These are phyloP conservation scores for Goniozus legneri DNA, from an alignment of 1,140 invertebrate genomes.

Conservation along the genomic window DNA sequence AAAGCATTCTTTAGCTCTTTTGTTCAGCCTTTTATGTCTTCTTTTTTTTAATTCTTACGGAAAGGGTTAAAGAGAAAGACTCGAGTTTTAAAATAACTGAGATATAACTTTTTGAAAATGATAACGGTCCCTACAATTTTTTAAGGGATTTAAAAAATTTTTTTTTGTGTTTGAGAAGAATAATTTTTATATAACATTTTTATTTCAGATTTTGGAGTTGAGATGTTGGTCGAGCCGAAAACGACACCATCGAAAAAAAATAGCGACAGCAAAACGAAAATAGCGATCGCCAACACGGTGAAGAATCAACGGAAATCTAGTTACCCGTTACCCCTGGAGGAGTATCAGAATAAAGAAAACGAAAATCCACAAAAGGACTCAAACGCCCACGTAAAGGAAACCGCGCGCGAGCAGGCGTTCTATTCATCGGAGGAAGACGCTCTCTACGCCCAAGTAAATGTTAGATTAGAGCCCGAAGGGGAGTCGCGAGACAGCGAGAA, in stretches of 20 bases:
- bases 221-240: constrained; percentile 33
- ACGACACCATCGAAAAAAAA: constrained; percentile 27
- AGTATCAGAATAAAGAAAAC: constrained; percentile 68
- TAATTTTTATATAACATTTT: background rate
- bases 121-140: no score
- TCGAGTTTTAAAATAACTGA: no score
- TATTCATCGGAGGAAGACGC: constrained; percentile 39
- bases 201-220: constrained; percentile 51
- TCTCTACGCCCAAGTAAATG: constrained; percentile 47
- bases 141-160: no score
- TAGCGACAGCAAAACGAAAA: constrained; percentile 36
- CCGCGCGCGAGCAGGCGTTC: constrained; percentile 13
- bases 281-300: constrained; percentile 35
- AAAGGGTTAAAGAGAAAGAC: no score
- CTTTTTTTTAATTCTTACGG: constrained; percentile 9
- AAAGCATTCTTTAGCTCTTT: background rate
- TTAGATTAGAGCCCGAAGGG: constrained; percentile 47
- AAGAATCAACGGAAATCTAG: constrained; percentile 30
- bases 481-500: constrained; percentile 47
- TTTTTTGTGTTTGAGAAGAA: background rate
- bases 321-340: constrained; percentile 53
- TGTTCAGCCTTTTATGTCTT: no score
- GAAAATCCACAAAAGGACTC: constrained; percentile 60
- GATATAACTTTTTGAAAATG: no score
- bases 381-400: constrained; percentile 16